These are phyloP conservation scores for Marasmarcha lunaedactyla DNA, from an alignment of 2,888 invertebrate species.

Conservation along the genomic window DNA sequence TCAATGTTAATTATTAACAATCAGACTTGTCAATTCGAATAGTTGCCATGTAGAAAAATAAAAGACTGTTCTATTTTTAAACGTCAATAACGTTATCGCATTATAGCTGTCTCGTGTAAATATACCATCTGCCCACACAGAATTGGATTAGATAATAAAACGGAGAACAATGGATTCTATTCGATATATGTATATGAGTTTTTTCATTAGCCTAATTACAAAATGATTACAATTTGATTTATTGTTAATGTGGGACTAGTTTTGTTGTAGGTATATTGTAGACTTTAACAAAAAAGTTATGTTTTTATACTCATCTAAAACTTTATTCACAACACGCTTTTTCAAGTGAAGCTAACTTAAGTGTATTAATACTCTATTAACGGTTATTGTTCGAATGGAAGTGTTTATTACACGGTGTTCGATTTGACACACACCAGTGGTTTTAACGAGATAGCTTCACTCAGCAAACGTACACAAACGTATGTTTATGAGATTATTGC, in stretches of 20 bases:
- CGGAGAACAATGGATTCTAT: too few species aligned
- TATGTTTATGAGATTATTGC: slow-evolving; percentile 29
- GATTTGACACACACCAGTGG: slow-evolving; percentile 46
- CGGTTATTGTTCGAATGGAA: slow-evolving; percentile 59
- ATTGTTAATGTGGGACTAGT: slow-evolving; percentile 17
- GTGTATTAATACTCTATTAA: slow-evolving; percentile 49
- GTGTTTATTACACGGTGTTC: slow-evolving; percentile 61
- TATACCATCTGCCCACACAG: too few species aligned
- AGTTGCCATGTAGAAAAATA: too few species aligned
- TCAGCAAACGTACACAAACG: slow-evolving; percentile 31
- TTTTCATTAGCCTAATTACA: slow-evolving; percentile 10
- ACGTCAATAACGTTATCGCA: background rate
- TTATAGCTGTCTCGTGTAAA: too few species aligned
- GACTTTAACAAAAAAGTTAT: too few species aligned
- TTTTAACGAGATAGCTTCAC: slow-evolving; percentile 45
- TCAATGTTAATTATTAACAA: too few species aligned
- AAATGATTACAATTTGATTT: slow-evolving; percentile 14
- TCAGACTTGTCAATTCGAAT: too few species aligned
- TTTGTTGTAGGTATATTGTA: too few species aligned
- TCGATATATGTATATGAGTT: too few species aligned
- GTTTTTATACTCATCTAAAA: too few species aligned
- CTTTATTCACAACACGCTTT: too few species aligned
- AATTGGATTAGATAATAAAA: too few species aligned
- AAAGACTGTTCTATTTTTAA: background rate
- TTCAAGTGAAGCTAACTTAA: slow-evolving; percentile 9